These are phyloP conservation scores for Ascidia mentula DNA, from an alignment of 23 tunicate genomes.

Conservation along the genomic window DNA sequence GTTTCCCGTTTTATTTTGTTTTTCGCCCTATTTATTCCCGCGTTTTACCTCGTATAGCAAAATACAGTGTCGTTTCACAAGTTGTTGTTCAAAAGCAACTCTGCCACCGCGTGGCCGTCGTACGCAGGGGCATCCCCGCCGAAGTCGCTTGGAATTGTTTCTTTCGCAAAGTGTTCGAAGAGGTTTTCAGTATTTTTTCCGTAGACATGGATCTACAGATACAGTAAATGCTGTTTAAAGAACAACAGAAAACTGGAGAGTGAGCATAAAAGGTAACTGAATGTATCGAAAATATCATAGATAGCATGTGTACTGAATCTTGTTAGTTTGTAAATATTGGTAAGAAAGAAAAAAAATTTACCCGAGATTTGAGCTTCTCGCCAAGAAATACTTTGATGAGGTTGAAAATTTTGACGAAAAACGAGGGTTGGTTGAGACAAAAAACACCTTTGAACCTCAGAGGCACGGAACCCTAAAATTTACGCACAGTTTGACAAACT, in stretches of 20 bases:
- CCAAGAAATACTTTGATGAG: constrained; percentile 22
- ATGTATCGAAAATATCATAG: no score
- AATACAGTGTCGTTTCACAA: not conserved
- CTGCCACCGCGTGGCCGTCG: constrained; percentile 24
- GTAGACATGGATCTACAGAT: constrained; percentile 15
- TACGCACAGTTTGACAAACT: no score
- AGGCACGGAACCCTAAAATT: constrained; percentile 48
- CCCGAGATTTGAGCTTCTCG: constrained; percentile 29
- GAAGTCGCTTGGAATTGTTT: constrained; percentile 30
- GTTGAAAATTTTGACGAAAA: constrained; percentile 25
- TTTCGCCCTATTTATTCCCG: not conserved
- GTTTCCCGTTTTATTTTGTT: not conserved
- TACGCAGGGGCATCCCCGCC: constrained; percentile 43
- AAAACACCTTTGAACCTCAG: constrained; percentile 43
- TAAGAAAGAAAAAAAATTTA: not conserved
- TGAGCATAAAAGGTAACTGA: no score
- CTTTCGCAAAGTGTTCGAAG: constrained; percentile 15
- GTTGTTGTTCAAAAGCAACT: not conserved
- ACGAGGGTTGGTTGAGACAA: constrained; percentile 31
- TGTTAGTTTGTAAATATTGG: no score
- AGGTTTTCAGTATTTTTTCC: constrained; percentile 8
- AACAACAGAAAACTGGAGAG: no score
- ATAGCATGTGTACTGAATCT: no score
- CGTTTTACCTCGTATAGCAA: constrained; percentile 10
- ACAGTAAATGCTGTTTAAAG: no score